Evolutionary conservation across 2,113 vertebrate species (phyloP).

Genomic region (Tachysurus vachellii): DNA sequence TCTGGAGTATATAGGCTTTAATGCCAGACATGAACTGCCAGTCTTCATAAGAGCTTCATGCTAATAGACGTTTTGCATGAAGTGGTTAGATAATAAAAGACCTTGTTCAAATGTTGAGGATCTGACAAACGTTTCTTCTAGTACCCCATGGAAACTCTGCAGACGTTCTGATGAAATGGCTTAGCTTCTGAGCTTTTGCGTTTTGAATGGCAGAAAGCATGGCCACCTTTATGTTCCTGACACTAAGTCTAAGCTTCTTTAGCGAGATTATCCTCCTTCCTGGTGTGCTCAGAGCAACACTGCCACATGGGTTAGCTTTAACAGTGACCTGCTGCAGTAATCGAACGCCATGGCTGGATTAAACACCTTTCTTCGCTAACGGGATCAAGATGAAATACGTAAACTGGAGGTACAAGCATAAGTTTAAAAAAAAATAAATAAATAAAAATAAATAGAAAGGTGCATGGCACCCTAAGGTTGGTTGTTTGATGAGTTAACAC

Average conservation of each 20-base stretch:
- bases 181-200: not conserved
- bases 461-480: not conserved
- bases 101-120: not conserved
- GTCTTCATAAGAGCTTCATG: constrained; percentile 11
- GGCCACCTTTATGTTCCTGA: constrained; percentile 63
- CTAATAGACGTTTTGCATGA: not conserved
- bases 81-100: not conserved
- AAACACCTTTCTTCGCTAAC: constrained; percentile 13
- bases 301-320: constrained; percentile 27
- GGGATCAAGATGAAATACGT: not conserved
- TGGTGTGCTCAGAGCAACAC: constrained; percentile 57
- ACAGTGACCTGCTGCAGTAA: not conserved
- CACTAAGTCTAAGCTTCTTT: constrained; percentile 77
- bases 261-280: constrained; percentile 70
- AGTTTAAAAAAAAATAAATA: not conserved
- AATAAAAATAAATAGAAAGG: not conserved
- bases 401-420: not conserved
- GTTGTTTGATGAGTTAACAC: not conserved
- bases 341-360: constrained; percentile 8
- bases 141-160: not conserved
- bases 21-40: not conserved
- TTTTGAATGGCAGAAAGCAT: constrained; percentile 32
- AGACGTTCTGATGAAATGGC: constrained; percentile 16
- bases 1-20: not conserved
- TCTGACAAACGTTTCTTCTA: not conserved